Conservation (phyloP, 2,113 vertebrate species). For the Grammomys surdaster region DNA sequence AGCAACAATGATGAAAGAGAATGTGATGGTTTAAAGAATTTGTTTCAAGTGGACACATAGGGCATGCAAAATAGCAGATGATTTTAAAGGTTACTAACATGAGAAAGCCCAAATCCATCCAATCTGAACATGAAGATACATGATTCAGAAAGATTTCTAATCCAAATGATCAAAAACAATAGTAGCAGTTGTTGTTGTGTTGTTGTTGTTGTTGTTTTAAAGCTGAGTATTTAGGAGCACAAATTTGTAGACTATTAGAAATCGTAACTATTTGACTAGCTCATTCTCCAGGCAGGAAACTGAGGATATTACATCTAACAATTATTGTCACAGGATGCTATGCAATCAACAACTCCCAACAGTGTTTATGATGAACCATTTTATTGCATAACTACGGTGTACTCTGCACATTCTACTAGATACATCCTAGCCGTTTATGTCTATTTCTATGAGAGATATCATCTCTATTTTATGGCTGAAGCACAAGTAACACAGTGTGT, state of each 20-base stretch:
- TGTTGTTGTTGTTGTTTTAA: not conserved
- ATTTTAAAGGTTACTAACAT: not conserved
- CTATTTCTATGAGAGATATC: not conserved
- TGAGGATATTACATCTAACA: not conserved
- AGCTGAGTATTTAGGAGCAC: not conserved
- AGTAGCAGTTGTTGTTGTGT: too few species aligned
- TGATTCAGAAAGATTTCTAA: not conserved
- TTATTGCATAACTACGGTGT: not conserved
- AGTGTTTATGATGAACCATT: not conserved
- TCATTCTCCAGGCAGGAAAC: not conserved
- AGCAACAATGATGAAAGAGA: not conserved
- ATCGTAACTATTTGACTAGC: not conserved
- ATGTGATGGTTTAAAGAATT: not conserved
- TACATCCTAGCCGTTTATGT: not conserved
- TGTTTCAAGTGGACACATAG: not conserved
- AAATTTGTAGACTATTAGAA: not conserved
- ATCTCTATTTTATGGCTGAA: not conserved
- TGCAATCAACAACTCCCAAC: not conserved
- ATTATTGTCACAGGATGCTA: not conserved
- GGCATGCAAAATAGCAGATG: not conserved
- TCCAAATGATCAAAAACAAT: not conserved
- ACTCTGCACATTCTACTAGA: not conserved
- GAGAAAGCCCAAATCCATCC: not conserved
- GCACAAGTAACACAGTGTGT: not conserved
- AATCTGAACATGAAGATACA: not conserved